These are phyloP conservation scores for Malurus elegans DNA, from an alignment of 2,113 vertebrate genomes.

Conservation along the genomic window DNA sequence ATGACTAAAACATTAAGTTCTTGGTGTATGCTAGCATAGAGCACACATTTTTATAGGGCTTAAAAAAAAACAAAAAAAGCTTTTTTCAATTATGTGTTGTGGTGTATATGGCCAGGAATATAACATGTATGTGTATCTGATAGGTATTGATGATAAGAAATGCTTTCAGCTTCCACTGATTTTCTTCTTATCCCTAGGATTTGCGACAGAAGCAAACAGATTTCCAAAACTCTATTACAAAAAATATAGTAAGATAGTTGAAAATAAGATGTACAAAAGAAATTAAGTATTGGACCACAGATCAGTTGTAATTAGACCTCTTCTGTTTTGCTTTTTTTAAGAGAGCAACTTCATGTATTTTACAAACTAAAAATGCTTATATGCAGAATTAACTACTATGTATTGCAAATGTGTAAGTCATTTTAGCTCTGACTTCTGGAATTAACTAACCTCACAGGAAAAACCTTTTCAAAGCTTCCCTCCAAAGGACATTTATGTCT, in stretches of 20 bases:
- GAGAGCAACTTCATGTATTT: background rate
- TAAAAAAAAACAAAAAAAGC: background rate
- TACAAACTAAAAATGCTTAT: background rate
- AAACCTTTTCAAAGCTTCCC: constrained; percentile 12
- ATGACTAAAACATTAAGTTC: background rate
- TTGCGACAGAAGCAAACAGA: background rate
- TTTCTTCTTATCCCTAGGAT: background rate
- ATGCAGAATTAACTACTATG: background rate
- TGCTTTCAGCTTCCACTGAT: background rate
- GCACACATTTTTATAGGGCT: background rate
- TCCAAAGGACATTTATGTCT: background rate
- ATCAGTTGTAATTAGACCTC: background rate
- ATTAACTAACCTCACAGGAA: constrained; percentile 9
- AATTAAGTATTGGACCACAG: background rate
- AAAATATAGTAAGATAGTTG: background rate
- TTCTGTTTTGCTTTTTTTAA: background rate
- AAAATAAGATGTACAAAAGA: background rate
- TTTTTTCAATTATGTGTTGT: background rate
- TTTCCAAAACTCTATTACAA: background rate
- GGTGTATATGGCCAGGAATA: background rate
- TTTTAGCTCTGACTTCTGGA: constrained; percentile 30
- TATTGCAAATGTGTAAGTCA: constrained; percentile 1
- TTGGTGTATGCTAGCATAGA: background rate
- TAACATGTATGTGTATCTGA: background rate
- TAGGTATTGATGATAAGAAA: background rate